A percentile compares a stretch with the other conserved stretches of the same genome.
phyloP scores from a whole-genome alignment of 2,113 vertebrate species.

The Sphyrna mokarran region DNA sequence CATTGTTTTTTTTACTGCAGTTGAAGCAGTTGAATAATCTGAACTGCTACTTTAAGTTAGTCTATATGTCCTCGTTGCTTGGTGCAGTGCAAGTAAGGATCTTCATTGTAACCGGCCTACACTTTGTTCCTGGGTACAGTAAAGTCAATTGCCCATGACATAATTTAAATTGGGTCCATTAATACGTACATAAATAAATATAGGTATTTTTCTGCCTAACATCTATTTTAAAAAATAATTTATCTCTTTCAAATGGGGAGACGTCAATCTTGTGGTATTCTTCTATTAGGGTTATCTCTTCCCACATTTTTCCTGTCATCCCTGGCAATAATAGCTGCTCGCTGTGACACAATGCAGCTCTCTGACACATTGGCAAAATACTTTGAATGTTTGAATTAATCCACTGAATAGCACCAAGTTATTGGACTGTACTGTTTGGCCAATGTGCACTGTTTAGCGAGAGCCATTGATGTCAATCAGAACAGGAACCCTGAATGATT shows the following conservation, averaged over 20 bases:
- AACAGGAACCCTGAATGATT: background rate
- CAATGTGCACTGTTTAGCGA: background rate
- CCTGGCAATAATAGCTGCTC: background rate
- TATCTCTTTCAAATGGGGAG: background rate
- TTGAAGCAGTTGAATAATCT: background rate
- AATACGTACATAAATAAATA: background rate
- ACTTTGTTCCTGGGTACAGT: background rate
- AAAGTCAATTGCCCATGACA: background rate
- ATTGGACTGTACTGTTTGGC: background rate
- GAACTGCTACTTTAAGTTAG: background rate
- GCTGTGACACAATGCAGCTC: background rate
- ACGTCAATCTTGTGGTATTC: background rate
- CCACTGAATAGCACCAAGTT: background rate
- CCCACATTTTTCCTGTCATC: background rate
- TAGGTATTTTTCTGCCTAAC: constrained; percentile 3
- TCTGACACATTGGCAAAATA: background rate
- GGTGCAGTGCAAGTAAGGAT: background rate
- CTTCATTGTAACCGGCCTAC: background rate
- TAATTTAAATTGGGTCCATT: background rate
- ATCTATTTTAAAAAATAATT: background rate
- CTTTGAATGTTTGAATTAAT: background rate
- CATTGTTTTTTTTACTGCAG: background rate
- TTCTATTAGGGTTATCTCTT: background rate
- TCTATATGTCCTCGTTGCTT: background rate
- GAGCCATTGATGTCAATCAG: background rate